Conservation (phyloP, 2,113 vertebrate genomes). For the Syrrhaptes paradoxus region DNA sequence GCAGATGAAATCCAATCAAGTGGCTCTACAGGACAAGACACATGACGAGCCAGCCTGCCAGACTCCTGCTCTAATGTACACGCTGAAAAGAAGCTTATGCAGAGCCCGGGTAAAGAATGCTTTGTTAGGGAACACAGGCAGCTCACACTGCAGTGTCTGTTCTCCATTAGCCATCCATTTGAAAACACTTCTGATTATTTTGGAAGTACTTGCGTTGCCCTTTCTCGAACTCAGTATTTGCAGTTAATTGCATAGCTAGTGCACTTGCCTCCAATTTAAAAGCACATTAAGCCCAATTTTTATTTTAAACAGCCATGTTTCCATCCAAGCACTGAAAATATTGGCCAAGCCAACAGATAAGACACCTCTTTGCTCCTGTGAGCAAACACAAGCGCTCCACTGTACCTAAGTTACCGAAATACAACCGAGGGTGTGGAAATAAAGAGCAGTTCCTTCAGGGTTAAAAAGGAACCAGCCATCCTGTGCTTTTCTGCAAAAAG, state of each 20-base stretch:
- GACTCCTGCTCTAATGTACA: constrained; percentile 62
- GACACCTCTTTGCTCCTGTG: neutral
- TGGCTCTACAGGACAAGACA: constrained; percentile 69
- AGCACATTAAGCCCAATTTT: constrained; percentile 50
- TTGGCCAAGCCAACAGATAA: neutral
- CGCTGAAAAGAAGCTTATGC: constrained; percentile 59
- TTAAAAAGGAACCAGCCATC: neutral
- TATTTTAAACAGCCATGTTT: constrained; percentile 50
- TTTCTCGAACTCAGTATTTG: constrained; percentile 50
- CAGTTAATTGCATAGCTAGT: constrained; percentile 51
- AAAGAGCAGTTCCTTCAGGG: neutral
- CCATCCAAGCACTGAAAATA: constrained; percentile 15
- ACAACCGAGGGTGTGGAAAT: neutral
- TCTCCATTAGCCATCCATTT: constrained; percentile 67
- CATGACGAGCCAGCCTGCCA: constrained; percentile 57
- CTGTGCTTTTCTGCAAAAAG: neutral
- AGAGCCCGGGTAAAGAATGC: constrained; percentile 63
- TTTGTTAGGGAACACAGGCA: constrained; percentile 68
- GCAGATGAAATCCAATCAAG: constrained; percentile 76
- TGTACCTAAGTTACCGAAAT: neutral
- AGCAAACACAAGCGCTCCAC: rapidly evolving
- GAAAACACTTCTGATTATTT: constrained; percentile 58
- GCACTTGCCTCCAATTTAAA: constrained; percentile 61
- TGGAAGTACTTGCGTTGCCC: constrained; percentile 52
- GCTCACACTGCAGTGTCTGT: constrained; percentile 51